These are phyloP conservation scores for Acinonyx jubatus DNA, from an alignment of 2,113 vertebrate genomes.

Conservation along the genomic window DNA sequence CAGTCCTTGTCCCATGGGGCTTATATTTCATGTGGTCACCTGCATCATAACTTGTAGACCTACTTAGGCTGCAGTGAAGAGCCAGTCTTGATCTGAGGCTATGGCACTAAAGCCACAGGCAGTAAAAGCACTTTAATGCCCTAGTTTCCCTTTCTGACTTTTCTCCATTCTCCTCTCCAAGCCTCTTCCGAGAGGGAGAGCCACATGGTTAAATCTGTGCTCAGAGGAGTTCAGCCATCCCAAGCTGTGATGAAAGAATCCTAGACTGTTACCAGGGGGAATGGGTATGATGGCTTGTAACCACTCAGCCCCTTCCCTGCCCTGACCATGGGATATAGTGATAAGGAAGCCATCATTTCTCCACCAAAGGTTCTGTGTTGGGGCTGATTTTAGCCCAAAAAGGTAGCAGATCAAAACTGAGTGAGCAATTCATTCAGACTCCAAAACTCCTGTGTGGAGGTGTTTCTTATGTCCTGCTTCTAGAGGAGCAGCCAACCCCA, in stretches of 20 bases:
- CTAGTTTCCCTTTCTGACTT: not conserved
- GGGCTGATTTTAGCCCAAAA: not conserved
- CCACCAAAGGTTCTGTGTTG: not conserved
- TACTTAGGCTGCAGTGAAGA: not conserved
- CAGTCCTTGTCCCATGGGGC: not conserved
- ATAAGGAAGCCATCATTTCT: not conserved
- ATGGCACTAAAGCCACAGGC: not conserved
- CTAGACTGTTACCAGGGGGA: not conserved
- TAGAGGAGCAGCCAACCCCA: not conserved
- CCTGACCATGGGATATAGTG: not conserved
- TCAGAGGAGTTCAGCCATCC: not conserved
- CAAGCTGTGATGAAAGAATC: not conserved
- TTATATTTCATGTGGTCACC: not conserved
- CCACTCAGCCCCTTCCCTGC: not conserved
- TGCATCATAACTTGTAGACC: not conserved
- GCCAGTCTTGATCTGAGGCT: not conserved
- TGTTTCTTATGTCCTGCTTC: constrained; percentile 2
- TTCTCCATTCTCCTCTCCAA: not conserved
- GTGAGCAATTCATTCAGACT: not conserved
- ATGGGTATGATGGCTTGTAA: not conserved
- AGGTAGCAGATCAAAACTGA: not conserved
- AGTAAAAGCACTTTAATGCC: not conserved
- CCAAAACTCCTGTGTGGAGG: not conserved
- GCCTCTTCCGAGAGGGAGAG: not conserved
- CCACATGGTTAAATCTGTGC: not conserved